Evolutionary conservation across 2,113 vertebrate genomes (phyloP).

Genomic region (Alethe diademata): DNA sequence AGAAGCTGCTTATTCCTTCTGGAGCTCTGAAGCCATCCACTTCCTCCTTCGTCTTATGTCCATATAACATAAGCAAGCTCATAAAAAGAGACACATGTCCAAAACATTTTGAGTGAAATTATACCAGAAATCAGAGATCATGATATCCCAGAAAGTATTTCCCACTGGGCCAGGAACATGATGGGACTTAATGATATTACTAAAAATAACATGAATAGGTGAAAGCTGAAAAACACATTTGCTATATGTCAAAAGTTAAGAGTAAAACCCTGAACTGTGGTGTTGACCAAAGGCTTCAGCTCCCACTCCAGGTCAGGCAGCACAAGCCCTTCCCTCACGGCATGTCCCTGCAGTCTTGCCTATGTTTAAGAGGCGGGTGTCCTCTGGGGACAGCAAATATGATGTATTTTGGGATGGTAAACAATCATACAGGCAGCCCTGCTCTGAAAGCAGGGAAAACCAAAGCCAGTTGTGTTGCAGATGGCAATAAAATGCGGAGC

Average conservation of each 20-base stretch:
- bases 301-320: not conserved
- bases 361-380: not conserved
- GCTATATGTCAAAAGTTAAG: not conserved
- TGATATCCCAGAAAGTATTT: not conserved
- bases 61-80: not conserved
- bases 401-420: not conserved
- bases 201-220: not conserved
- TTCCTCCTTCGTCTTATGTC: not conserved
- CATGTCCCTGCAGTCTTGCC: not conserved
- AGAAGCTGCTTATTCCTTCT: not conserved
- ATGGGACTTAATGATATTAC: not conserved
- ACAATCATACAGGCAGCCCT: too few species aligned
- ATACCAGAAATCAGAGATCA: not conserved
- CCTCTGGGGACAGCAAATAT: not conserved
- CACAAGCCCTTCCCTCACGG: not conserved
- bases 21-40: not conserved
- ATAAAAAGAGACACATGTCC: not conserved
- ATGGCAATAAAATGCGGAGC: not conserved
- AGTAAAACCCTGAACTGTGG: not conserved
- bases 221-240: not conserved
- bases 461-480: not conserved
- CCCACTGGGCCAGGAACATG: not conserved
- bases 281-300: not conserved
- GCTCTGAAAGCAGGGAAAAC: not conserved
- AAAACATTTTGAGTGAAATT: not conserved